Evolutionary conservation across 2,888 invertebrate species (phyloP).

Genomic region (Dasysyrphus albostriatus): DNA sequence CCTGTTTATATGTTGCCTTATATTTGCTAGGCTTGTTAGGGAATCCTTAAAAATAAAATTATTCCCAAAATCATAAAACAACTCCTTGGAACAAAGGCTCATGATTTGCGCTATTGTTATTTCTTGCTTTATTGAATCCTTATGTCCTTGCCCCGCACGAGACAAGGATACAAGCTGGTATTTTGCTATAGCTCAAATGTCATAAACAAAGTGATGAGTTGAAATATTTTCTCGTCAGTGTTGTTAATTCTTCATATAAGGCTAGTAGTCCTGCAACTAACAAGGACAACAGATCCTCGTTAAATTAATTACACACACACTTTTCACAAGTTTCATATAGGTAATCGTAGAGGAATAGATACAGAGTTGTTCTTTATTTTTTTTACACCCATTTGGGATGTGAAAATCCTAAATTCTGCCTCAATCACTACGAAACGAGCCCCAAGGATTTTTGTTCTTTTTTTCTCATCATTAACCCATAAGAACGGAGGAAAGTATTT

Average conservation of each 20-base stretch:
- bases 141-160: neutral
- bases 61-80: slow-evolving; percentile 23
- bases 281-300: slow-evolving; percentile 40
- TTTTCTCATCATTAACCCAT: neutral
- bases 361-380: slow-evolving; percentile 1
- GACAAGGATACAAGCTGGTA: neutral
- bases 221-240: slow-evolving; percentile 54
- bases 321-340: neutral
- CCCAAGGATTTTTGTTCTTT: neutral
- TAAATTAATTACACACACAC: slow-evolving; percentile 65
- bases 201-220: slow-evolving; percentile 62
- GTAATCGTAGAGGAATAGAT: neutral
- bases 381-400: neutral
- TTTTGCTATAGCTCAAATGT: slow-evolving; percentile 1
- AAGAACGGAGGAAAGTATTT: neutral
- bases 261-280: neutral
- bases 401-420: slow-evolving; percentile 7
- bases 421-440: neutral
- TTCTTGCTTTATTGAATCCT: slow-evolving; percentile 22
- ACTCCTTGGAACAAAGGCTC: slow-evolving; percentile 3
- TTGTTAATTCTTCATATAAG: slow-evolving; percentile 28
- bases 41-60: slow-evolving; percentile 6
- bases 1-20: slow-evolving; percentile 9
- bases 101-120: neutral
- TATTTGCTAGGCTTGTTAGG: neutral